These are phyloP conservation scores for Zapornia atra DNA, from an alignment of 2,113 vertebrate species.

Conservation along the genomic window DNA sequence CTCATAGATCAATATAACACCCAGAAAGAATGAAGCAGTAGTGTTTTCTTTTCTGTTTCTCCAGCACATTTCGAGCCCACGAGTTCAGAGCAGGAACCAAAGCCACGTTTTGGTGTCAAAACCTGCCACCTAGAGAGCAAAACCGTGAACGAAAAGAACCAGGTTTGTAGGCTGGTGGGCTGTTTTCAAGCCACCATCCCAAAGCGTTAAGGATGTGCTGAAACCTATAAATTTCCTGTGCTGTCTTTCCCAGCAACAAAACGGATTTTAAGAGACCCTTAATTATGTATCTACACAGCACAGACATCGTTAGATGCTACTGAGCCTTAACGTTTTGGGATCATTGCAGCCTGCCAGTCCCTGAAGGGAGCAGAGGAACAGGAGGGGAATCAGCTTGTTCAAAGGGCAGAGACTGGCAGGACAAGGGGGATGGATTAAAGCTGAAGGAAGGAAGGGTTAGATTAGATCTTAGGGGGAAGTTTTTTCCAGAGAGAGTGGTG, in stretches of 20 bases:
- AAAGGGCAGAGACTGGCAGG: too few relatives aligned
- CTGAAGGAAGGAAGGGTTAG: too few relatives aligned
- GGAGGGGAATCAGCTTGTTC: too few relatives aligned
- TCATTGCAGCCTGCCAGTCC: too few relatives aligned
- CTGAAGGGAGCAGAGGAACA: too few relatives aligned
- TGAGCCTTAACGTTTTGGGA: too few relatives aligned
- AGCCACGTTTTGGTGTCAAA: background rate
- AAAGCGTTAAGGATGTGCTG: background rate
- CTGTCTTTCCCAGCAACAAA: background rate
- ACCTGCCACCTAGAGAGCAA: conserved; percentile 61
- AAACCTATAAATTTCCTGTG: background rate
- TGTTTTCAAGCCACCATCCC: background rate
- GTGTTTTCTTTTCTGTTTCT: background rate
- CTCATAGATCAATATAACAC: background rate
- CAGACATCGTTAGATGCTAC: background rate
- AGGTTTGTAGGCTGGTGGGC: background rate
- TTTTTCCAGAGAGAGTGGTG: too few relatives aligned
- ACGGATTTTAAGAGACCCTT: conserved; percentile 17
- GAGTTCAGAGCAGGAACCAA: background rate
- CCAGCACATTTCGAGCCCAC: background rate
- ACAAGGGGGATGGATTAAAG: too few relatives aligned
- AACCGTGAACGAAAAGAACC: background rate
- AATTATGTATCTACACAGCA: conserved; percentile 31
- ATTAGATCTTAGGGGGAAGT: too few relatives aligned
- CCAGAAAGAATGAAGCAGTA: background rate